Evolutionary conservation across 2,113 vertebrate genomes (phyloP), one percentile per base, ranked within the genome.

Genomic region (Oreochromis spilurus): DNA sequence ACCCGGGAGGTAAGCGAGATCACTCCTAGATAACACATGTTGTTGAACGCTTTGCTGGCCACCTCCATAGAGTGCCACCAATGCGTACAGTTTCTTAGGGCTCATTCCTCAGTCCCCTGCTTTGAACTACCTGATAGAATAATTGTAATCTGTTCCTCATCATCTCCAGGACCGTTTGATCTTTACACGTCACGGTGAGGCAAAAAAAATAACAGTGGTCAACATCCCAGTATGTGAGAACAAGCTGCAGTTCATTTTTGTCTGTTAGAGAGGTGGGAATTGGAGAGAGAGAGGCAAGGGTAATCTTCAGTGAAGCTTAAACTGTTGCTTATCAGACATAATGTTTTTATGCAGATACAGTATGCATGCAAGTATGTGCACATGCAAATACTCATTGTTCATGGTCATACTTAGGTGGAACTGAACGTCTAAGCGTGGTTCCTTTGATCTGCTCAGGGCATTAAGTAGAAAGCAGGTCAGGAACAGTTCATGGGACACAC

Each of bases 1-100:
- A 94, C 89, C 95, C 91, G 92, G 96, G 94, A 94, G 95, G 95
- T 95, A 96, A 83, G 80, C 17, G 62, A 97, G 95, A 97, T 97
- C 72, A 3, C 9, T 84, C 54, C 11, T 81, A 88, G 96, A 94
- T 94, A 94, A 89, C 10, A n/a, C 57, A 84, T 92, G 91, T 96
- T 91, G 92, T 95, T 77, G 81, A 93, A 91, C 43, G 91, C 94
- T 87, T 89, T 53, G 81, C 89, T 29, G 82, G 88, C 89, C 91
- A 89, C 67, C 12, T 24, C 88, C 79, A 94, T 90, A 87, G 87
- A 90, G 84, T 89, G 84, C 87, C 88, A 92, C 94, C 92, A 94
- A 81, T 87, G 93, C 93, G 92, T 93, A 92, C 54, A 87, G 89
- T 92, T 93, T 91, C 89, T 77, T 94, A 62, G 84, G 83, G 40